phyloP scores from a whole-genome alignment of 2,888 invertebrate species.

The Phrixothrix hirtus region DNA sequence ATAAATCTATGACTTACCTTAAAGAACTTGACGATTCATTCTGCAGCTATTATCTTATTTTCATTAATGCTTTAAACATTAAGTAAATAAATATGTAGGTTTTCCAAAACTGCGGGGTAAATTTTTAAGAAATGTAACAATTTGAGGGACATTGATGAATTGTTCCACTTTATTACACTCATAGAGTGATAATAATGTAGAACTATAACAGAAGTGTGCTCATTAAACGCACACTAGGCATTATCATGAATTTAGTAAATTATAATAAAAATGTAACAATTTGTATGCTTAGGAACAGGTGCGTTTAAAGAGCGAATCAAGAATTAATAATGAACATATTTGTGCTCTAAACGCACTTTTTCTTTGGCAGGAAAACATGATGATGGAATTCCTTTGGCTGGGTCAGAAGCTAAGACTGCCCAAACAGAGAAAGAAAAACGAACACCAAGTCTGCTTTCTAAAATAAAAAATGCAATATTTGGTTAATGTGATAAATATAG shows the following conservation, averaged over 20 bases:
- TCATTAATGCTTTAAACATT: too few relatives aligned
- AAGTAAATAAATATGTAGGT: too few relatives aligned
- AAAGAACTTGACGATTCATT: too few relatives aligned
- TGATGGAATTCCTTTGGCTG: conserved; percentile 55
- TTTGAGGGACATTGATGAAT: too few relatives aligned
- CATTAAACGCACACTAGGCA: not conserved
- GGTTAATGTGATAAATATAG: conserved; percentile 52
- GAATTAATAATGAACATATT: not conserved
- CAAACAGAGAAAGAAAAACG: conserved; percentile 54
- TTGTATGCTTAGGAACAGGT: conserved; percentile 25
- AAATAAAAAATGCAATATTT: conserved; percentile 65
- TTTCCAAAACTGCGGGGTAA: too few relatives aligned
- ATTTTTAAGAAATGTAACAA: too few relatives aligned
- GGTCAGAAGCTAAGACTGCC: conserved; percentile 58
- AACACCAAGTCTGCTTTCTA: conserved; percentile 59
- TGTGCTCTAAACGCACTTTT: conserved; percentile 49
- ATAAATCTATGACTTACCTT: too few relatives aligned
- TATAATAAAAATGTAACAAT: not conserved
- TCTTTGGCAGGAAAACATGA: conserved; percentile 54
- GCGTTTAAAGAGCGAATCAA: conserved; percentile 29
- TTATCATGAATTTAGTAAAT: not conserved
- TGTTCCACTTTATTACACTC: too few relatives aligned
- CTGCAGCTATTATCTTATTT: too few relatives aligned
- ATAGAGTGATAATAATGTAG: too few relatives aligned
- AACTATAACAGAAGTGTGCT: too few relatives aligned